Evolutionary conservation across 2,888 invertebrate genomes (phyloP), one percentile per base, ranked within the genome.

Genomic region (Cosmorhoe ocellata): DNA sequence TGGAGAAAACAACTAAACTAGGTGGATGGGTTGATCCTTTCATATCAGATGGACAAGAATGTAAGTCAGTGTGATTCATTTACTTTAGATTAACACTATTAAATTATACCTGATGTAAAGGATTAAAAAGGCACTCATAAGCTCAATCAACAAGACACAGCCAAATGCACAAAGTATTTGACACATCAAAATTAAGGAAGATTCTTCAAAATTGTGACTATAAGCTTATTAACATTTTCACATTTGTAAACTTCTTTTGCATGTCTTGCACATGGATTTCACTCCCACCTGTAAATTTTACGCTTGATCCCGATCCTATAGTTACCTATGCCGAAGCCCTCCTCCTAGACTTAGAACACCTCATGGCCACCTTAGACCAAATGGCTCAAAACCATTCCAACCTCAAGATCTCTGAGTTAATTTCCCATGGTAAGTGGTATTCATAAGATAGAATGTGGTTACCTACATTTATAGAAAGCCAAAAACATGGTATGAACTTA

Each of bases 291-390:
- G 70, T 74, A 76, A 72, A 76, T 71, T 74, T 69, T 74, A 73
- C 66, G 85, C 85, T 85, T 85, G 62, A 69, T 78, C 79, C 76
- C 64, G 65, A 71, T 76, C 76, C 79, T 69, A 68, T 82, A 91
- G 91, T 87, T 79, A 90, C 91, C 69, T 91, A 91, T 68, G 90
- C 91, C 62, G 91, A 91, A 83, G 82, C 90, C 79, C 84, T 91
- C 44, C 90, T 91, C 79, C 87, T 91, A 76, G 91, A 91, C 68
- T 85, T 91, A 84, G 91, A 91, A 84, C 87, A 90, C 83, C 88
- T 91, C 61, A 90, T 91, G 90, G 89, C 91, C 69, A 90, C 90
- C 69, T 77, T 91, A 77, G 91, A 91, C 75, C 91, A 90, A 84
- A 90, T 91, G 89, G 88, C 90, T 80, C 84, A 90, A 71, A 88